Conservation (phyloP, 2,797 vertebrate species). For the Sternarchorhynchus goeldii region DNA sequence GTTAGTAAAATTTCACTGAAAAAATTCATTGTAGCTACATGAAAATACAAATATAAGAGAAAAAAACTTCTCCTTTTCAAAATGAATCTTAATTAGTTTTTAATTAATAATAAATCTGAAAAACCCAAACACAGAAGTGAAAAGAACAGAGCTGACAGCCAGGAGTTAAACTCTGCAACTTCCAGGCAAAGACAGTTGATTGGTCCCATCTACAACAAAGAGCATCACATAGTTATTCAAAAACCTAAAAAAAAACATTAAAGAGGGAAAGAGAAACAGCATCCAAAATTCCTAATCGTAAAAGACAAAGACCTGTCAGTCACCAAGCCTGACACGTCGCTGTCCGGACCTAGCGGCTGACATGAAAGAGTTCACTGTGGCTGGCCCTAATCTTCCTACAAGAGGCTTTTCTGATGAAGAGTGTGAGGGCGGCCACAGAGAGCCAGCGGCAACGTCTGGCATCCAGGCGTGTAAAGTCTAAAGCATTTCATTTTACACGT, state of each 20-base stretch:
- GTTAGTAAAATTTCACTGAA: no score
- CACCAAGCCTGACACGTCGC: background rate
- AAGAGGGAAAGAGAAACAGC: background rate
- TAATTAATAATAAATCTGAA: background rate
- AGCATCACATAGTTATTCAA: background rate
- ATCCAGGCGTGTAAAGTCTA: background rate
- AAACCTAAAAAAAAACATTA: conserved; percentile 7
- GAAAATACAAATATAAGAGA: no score
- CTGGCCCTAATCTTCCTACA: conserved; percentile 4
- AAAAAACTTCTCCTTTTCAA: conserved; percentile 1
- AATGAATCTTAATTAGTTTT: background rate
- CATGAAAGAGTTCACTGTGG: conserved; percentile 3
- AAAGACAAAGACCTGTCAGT: conserved; percentile 19
- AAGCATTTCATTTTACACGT: background rate
- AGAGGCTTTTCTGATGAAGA: conserved; percentile 9
- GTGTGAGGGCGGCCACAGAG: background rate
- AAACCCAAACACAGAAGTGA: no score
- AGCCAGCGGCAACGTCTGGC: background rate
- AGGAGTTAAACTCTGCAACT: background rate
- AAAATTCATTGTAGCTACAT: no score
- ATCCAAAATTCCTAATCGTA: background rate
- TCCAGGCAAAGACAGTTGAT: background rate
- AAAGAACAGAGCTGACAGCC: background rate
- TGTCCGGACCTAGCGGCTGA: background rate
- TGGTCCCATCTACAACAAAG: conserved; percentile 3